These are phyloP conservation scores for Zaprionus camerounensis DNA, from an alignment of 1,140 invertebrate species.

Conservation along the genomic window DNA sequence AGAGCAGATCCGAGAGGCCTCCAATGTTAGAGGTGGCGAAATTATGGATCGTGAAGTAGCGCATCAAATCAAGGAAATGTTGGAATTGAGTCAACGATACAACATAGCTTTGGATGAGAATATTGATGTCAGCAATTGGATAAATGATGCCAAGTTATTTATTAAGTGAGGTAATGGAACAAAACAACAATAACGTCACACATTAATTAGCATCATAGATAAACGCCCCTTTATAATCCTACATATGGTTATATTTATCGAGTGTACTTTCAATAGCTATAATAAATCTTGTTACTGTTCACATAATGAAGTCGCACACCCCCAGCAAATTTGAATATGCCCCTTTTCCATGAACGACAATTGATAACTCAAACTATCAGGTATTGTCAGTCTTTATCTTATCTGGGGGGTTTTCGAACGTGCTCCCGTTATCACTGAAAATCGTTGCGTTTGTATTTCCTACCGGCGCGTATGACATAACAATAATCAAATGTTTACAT, in stretches of 20 bases:
- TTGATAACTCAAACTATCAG: not conserved
- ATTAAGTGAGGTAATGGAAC: not conserved
- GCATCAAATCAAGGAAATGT: slow-evolving; percentile 69
- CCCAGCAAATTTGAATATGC: not conserved
- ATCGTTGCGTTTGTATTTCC: not conserved
- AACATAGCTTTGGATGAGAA: slow-evolving; percentile 64
- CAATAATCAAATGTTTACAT: slow-evolving; percentile 10
- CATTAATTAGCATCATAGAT: too few species aligned
- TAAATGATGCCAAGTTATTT: slow-evolving; percentile 5
- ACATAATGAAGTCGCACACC: not conserved
- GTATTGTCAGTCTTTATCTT: not conserved
- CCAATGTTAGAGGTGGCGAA: slow-evolving; percentile 56
- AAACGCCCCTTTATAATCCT: too few species aligned
- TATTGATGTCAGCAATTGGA: slow-evolving; percentile 41
- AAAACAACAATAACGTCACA: not conserved
- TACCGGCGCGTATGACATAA: not conserved
- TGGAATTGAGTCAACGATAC: slow-evolving; percentile 50
- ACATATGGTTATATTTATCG: not conserved
- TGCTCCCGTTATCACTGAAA: not conserved
- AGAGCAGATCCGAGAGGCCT: slow-evolving; percentile 41
- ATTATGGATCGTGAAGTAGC: slow-evolving; percentile 64
- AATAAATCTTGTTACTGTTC: not conserved
- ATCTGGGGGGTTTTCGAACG: not conserved
- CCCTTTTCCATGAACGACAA: not conserved
- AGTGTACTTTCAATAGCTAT: not conserved